These are phyloP conservation scores for Drosophila parthenogenetica DNA, from an alignment of 2,888 invertebrate species.

Conservation along the genomic window DNA sequence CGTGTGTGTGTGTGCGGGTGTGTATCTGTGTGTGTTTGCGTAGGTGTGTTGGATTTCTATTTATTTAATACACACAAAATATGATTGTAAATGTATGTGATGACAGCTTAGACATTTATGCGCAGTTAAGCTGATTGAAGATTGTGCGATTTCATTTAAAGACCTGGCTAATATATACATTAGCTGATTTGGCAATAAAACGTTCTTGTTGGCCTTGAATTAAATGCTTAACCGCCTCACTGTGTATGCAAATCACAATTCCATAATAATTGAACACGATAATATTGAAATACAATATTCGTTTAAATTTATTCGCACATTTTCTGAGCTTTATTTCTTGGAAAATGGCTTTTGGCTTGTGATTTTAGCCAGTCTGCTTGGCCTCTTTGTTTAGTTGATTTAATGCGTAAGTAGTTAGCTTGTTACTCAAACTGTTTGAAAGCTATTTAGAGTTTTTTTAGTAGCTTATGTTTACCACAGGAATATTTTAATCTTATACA, in stretches of 20 bases:
- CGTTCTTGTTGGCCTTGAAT: slow-evolving; percentile 18
- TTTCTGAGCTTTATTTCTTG: not conserved
- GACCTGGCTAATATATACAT: slow-evolving; percentile 42
- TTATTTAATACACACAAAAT: slow-evolving; percentile 67
- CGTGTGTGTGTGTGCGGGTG: slow-evolving; percentile 1
- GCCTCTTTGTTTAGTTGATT: not conserved
- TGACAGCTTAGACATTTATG: slow-evolving; percentile 79
- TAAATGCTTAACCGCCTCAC: slow-evolving; percentile 8
- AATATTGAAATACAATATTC: slow-evolving; percentile 4
- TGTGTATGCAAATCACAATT: not conserved
- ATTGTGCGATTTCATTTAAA: slow-evolving; percentile 66
- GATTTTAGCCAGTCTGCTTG: not conserved
- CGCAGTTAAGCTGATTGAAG: slow-evolving; percentile 77
- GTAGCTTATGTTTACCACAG: not conserved
- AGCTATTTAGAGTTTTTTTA: too few relatives aligned
- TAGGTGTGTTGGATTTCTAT: slow-evolving; percentile 47
- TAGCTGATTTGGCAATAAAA: slow-evolving; percentile 11
- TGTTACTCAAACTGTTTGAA: too few relatives aligned
- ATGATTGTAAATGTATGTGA: slow-evolving; percentile 71
- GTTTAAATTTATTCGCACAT: slow-evolving; percentile 4
- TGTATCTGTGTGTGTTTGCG: slow-evolving; percentile 8
- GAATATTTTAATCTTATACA: too few relatives aligned
- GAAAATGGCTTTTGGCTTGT: not conserved
- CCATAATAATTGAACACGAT: not conserved
- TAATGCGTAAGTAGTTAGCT: not conserved